Conservation (phyloP, 2,888 invertebrate genomes). For the Scaptomyza flava region DNA sequence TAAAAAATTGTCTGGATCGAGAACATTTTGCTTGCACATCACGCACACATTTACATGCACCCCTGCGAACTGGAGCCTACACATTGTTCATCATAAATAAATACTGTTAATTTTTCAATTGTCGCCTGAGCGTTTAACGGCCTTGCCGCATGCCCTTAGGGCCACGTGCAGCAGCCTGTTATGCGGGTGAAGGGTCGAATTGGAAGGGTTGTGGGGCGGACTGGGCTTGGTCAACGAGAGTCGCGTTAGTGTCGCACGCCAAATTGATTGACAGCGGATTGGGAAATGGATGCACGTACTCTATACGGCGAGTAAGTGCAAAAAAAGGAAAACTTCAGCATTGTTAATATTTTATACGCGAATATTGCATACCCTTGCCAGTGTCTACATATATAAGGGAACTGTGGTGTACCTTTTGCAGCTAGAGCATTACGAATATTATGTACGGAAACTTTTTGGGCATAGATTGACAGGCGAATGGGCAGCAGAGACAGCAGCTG, state of each 20-base stretch:
- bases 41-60: slow-evolving; percentile 41
- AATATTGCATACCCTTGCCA: not conserved
- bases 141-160: slow-evolving; percentile 36
- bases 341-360: too few species aligned
- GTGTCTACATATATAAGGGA: too few species aligned
- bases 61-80: not conserved
- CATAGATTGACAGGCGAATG: slow-evolving; percentile 56
- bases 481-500: slow-evolving; percentile 15
- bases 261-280: slow-evolving; percentile 57
- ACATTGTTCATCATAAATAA: slow-evolving; percentile 74
- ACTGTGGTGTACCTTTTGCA: not conserved
- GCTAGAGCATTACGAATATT: slow-evolving; percentile 30
- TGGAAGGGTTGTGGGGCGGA: not conserved
- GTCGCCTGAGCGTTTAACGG: slow-evolving; percentile 64
- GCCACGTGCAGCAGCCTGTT: slow-evolving; percentile 3
- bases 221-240: slow-evolving; percentile 26
- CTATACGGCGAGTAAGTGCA: slow-evolving; percentile 31
- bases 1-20: slow-evolving; percentile 62
- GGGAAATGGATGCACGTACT: slow-evolving; percentile 54
- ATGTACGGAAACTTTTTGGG: slow-evolving; percentile 59
- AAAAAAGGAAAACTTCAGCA: not conserved
- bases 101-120: slow-evolving; percentile 79
- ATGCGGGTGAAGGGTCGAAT: not conserved
- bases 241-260: slow-evolving; percentile 36
- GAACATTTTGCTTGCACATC: slow-evolving; percentile 60